Evolutionary conservation across 2,797 vertebrate genomes (phyloP).

Genomic region (Anguilla pacifica): DNA sequence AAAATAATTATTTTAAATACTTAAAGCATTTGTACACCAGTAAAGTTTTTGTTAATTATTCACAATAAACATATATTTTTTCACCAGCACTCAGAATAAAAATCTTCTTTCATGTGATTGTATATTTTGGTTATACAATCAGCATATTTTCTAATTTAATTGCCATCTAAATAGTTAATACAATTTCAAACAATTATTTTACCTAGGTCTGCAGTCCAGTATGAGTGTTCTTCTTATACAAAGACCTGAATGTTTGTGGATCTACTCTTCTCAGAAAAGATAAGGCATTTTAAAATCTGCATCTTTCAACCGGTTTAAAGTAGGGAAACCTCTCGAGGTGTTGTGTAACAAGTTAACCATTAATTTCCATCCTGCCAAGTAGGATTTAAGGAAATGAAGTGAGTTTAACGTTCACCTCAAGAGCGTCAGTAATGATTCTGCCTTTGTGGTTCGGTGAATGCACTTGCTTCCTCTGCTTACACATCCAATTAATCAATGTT

Average conservation of each 20-base stretch:
- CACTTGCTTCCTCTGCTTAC: conserved; percentile 13
- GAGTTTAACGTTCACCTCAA: conserved; percentile 16
- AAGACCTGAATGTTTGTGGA: neutral
- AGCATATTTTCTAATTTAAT: neutral
- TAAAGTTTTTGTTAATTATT: neutral
- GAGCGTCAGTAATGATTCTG: conserved; percentile 17
- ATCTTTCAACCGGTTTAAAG: neutral
- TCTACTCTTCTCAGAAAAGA: neutral
- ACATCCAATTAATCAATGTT: conserved; percentile 31
- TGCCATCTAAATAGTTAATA: neutral
- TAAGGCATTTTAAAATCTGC: neutral
- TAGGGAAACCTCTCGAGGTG: neutral
- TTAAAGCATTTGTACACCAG: neutral
- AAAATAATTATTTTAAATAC: neutral
- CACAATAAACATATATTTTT: neutral
- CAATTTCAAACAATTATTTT: neutral
- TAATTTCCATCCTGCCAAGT: conserved; percentile 11
- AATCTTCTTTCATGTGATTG: neutral
- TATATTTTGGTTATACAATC: neutral
- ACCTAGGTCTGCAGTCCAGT: neutral
- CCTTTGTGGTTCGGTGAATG: conserved; percentile 9
- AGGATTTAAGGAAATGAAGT: conserved; percentile 20
- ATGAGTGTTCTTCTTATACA: neutral
- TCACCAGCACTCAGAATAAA: too few species aligned
- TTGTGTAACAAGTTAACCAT: conserved; percentile 20